A percentile compares a stretch with the other conserved stretches of the same genome.
phyloP scores from a whole-genome alignment of 2,113 vertebrate species.

The Nycticorax nycticorax region DNA sequence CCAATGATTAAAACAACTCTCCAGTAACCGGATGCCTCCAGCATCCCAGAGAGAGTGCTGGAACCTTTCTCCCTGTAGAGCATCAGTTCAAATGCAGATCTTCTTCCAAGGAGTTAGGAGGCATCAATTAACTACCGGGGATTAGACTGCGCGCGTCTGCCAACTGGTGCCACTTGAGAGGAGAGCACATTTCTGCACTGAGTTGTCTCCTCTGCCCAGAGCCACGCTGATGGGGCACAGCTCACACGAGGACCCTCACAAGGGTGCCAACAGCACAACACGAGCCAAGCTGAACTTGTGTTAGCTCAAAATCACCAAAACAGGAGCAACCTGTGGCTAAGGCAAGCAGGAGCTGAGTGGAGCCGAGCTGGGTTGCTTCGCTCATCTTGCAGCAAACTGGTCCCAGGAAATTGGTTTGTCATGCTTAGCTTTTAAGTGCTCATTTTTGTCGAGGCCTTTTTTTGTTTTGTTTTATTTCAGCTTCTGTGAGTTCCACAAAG shows the following conservation, averaged over 20 bases:
- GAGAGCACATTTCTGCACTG: neutral
- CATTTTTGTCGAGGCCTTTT: neutral
- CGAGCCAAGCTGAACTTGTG: neutral
- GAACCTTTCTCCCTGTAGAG: neutral
- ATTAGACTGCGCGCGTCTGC: neutral
- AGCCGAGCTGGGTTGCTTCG: neutral
- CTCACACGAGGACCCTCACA: neutral
- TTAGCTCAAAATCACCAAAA: neutral
- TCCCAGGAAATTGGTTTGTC: neutral
- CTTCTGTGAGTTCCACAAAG: neutral
- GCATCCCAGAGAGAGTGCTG: neutral
- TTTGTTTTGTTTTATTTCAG: neutral
- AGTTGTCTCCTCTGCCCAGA: neutral
- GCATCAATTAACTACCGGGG: neutral
- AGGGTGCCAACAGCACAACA: neutral
- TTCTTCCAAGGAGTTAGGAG: slow-evolving; percentile 1
- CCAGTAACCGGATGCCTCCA: neutral
- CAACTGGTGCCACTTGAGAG: neutral
- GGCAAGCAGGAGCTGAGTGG: neutral
- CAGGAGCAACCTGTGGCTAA: neutral
- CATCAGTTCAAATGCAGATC: neutral
- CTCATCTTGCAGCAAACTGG: neutral
- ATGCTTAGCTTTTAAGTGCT: neutral
- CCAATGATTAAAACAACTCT: neutral
- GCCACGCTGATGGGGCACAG: neutral